These are phyloP conservation scores for Pristionchus japonicus DNA, from an alignment of 2,888 invertebrate species.

Conservation along the genomic window DNA sequence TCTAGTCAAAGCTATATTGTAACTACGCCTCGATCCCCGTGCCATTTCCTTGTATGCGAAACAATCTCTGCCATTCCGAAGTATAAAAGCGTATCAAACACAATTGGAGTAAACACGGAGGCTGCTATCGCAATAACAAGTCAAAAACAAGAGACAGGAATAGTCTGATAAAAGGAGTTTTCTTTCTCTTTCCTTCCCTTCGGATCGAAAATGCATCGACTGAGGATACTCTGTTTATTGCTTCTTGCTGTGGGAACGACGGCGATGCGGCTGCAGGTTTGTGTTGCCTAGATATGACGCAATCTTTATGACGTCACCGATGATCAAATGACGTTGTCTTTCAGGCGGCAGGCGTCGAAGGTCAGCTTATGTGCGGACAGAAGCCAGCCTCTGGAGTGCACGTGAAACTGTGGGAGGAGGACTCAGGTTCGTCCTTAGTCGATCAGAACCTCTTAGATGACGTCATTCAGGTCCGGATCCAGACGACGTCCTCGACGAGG, in stretches of 20 bases:
- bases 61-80: neutral
- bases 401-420: slow-evolving; percentile 69
- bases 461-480: slow-evolving; percentile 57
- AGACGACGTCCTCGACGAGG: slow-evolving; percentile 63
- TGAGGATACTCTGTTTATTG: neutral
- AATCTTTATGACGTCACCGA: neutral
- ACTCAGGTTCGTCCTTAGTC: slow-evolving; percentile 52
- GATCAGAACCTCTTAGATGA: neutral
- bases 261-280: no score
- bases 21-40: neutral
- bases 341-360: slow-evolving; percentile 53
- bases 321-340: slow-evolving; percentile 50
- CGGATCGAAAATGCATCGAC: slow-evolving; percentile 49
- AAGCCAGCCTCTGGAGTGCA: slow-evolving; percentile 59
- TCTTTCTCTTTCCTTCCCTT: slow-evolving; percentile 56
- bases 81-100: neutral
- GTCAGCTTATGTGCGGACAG: slow-evolving; percentile 57
- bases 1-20: neutral
- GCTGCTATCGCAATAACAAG: neutral
- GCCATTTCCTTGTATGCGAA: slow-evolving; percentile 6
- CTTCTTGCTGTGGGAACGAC: slow-evolving; percentile 61
- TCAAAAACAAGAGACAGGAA: neutral
- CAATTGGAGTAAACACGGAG: neutral
- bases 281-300: neutral
- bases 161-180: slow-evolving; percentile 21